A percentile compares a stretch with the other conserved stretches of the same genome.
Evolutionary conservation across 2,888 invertebrate species (phyloP).

Genomic region (Xestia sexstrigata): DNA sequence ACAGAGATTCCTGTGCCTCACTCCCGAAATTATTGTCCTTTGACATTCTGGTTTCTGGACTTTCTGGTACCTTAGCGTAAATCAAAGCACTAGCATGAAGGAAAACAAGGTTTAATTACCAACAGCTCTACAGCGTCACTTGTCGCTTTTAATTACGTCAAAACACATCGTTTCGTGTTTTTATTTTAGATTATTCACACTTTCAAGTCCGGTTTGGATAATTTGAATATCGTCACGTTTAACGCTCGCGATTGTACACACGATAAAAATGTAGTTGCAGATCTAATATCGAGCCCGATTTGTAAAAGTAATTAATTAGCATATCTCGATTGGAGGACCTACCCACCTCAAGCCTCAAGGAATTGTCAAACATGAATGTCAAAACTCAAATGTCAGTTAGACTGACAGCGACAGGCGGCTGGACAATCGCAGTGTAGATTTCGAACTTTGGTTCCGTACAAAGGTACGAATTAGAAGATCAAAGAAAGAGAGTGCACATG

Average conservation of each 20-base stretch:
- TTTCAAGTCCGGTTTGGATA: conserved; percentile 19
- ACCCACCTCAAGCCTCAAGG: conserved; percentile 41
- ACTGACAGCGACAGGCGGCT: not conserved
- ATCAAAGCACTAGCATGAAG: conserved; percentile 17
- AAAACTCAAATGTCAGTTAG: conserved; percentile 35
- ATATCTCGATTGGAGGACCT: conserved; percentile 28
- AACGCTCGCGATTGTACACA: not conserved
- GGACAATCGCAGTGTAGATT: not conserved
- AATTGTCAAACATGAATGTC: conserved; percentile 26
- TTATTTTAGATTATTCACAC: conserved; percentile 10
- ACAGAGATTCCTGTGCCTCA: conserved; percentile 90
- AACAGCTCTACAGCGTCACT: conserved; percentile 42
- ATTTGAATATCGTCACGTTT: conserved; percentile 32
- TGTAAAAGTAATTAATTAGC: conserved; percentile 26
- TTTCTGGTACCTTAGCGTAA: conserved; percentile 50
- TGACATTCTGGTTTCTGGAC: conserved; percentile 72
- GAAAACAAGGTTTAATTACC: conserved; percentile 20
- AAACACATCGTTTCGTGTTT: conserved; percentile 30
- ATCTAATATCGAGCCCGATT: not conserved
- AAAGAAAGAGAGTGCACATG: not conserved
- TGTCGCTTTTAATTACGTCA: conserved; percentile 44
- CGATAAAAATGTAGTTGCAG: conserved; percentile 6
- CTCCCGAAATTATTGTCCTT: conserved; percentile 73
- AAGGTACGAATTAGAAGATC: not conserved
- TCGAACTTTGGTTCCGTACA: conserved; percentile 39